Base-by-base conservation (phyloP, 2,797 vertebrate genomes). In the Chromis chromis region DNA sequence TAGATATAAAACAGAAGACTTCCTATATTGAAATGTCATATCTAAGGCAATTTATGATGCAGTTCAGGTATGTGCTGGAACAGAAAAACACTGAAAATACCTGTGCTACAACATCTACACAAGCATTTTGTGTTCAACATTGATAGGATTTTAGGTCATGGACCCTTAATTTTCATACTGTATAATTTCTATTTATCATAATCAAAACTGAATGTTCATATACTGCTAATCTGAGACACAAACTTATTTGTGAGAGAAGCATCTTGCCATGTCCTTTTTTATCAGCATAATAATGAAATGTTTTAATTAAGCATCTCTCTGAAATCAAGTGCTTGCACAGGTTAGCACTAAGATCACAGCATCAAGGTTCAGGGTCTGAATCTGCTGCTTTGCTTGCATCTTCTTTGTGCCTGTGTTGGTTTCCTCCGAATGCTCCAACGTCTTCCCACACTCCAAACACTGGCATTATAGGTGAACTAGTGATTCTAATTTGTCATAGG, bases 31-130 rank as follows among this genome's bases (percentile, higher is more conserved):
- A 75, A 69, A 48, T 31, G n/a, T 49, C 36, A 11, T 24, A 59
- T 63, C 21, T 67, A 19, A 56, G 53, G 70, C 28, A 28, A 72
- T 69, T 56, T 77, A 39, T 36, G 11, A 14, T 24, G 39, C 54
- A 61, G 33, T 49, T 25, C 11, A 22, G 28, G 12, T 31, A 31
- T 5, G 0, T 36, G 22, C 10, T 17, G 16, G 2, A 27, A 28
- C 9, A 25, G 13, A 11, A 55, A 55, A 55, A 55, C 53, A 55
- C 16, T n/a, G 1, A 7, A 62, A 58, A 40, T 19, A 40, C 2
- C 5, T 44, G 33, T 6, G 4, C 25, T 12, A 17, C 28, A 42
- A n/a, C 16, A 12, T 57, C 11, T 11, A 14, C 10, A 12, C 24
- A 25, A 58, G 33, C 2, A 62, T 46, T 40, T 8, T 54, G 14